Evolutionary conservation across 2,888 invertebrate species (phyloP).

Genomic region (Oithona nana): DNA sequence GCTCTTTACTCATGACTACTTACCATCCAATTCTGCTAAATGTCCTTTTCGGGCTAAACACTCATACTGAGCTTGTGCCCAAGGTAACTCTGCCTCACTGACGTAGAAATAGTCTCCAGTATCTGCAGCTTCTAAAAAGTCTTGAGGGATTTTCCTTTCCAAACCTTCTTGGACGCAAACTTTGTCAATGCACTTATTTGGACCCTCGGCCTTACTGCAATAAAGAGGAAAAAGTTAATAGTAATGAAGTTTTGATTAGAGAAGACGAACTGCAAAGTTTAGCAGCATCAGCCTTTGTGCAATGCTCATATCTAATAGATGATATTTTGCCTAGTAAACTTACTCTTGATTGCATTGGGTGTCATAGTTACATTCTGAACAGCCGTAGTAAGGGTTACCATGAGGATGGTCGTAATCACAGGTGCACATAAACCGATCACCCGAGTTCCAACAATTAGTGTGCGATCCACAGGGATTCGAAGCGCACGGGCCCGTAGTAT

Average conservation of each 20-base stretch:
- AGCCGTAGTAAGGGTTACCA: conserved; percentile 10
- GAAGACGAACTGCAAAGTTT: too few relatives aligned
- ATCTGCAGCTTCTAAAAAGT: neutral
- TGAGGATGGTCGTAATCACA: conserved; percentile 8
- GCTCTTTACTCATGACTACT: neutral
- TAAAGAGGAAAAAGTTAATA: neutral
- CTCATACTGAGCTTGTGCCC: conserved; percentile 16
- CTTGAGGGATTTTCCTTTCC: neutral
- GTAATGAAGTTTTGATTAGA: neutral
- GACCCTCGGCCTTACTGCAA: neutral
- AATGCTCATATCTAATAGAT: too few relatives aligned
- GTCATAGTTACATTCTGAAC: conserved; percentile 6
- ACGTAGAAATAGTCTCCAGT: neutral
- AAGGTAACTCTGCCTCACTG: neutral
- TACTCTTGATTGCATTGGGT: neutral
- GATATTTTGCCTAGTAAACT: too few relatives aligned
- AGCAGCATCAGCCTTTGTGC: too few relatives aligned
- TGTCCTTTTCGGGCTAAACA: conserved; percentile 4
- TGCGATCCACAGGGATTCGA: neutral
- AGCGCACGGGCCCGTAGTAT: neutral
- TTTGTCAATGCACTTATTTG: neutral
- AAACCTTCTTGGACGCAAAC: neutral
- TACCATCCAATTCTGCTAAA: conserved; percentile 5
- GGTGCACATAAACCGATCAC: conserved; percentile 1
- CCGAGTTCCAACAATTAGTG: conserved; percentile 10